Evolutionary conservation across 2,113 vertebrate species (phyloP).

Genomic region (Ivindomyrus marchei): DNA sequence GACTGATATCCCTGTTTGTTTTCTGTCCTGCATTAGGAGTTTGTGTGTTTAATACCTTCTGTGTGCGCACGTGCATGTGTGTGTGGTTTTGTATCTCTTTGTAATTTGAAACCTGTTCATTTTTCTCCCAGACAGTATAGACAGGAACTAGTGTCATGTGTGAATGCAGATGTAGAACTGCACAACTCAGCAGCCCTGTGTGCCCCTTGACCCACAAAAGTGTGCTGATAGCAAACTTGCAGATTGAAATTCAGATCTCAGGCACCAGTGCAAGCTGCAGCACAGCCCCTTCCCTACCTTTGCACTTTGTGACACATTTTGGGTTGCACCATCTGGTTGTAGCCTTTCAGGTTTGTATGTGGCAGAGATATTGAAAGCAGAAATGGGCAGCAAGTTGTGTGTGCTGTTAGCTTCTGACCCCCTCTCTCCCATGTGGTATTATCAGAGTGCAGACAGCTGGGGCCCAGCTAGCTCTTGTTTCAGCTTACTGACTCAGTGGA

Average conservation of each 20-base stretch:
- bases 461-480: not conserved
- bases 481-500: not conserved
- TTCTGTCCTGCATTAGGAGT: not conserved
- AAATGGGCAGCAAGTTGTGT: not conserved
- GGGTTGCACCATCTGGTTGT: not conserved
- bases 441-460: not conserved
- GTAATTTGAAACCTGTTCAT: not conserved
- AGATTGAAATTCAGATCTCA: not conserved
- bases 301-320: not conserved
- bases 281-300: not conserved
- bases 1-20: not conserved
- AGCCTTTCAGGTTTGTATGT: not conserved
- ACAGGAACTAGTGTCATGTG: not conserved
- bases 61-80: no score
- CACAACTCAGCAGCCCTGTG: not conserved
- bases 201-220: not conserved
- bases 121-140: not conserved
- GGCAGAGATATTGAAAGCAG: not conserved
- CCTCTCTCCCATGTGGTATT: not conserved
- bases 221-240: not conserved
- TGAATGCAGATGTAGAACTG: not conserved
- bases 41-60: no score
- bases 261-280: not conserved
- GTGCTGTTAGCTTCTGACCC: not conserved
- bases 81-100: not conserved